Percentiles rank a stretch among this genome's conserved stretches.
Conservation (phyloP, 2,797 vertebrate species). For the Taeniopygia guttata region DNA sequence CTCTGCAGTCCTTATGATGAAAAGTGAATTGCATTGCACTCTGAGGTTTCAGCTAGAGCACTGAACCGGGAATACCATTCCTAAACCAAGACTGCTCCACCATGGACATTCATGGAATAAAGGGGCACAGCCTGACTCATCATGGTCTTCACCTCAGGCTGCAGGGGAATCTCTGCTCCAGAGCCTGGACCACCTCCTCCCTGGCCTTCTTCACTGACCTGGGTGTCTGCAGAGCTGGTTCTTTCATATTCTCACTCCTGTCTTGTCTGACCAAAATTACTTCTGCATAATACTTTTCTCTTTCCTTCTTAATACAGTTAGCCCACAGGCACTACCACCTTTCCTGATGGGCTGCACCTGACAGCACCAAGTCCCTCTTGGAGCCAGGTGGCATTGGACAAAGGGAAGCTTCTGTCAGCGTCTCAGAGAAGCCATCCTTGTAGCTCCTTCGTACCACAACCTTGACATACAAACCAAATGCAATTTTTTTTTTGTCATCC, state of each 20-base stretch:
- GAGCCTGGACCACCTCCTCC: not conserved
- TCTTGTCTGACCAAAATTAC: not conserved
- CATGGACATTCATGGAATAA: not conserved
- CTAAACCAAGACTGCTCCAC: not conserved
- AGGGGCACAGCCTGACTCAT: too few relatives aligned
- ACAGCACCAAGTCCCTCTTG: not conserved
- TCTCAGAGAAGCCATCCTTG: not conserved
- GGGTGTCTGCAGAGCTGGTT: not conserved
- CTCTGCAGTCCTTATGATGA: not conserved
- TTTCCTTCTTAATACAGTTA: not conserved
- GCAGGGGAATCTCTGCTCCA: not conserved
- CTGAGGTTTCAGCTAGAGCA: not conserved
- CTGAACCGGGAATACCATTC: not conserved
- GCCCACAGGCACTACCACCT: not conserved
- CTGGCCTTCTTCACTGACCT: not conserved
- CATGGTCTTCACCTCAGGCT: not conserved
- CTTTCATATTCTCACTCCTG: not conserved
- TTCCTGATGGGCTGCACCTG: not conserved
- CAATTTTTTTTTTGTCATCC: not conserved
- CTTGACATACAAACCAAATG: not conserved
- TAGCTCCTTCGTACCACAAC: not conserved
- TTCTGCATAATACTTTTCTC: not conserved
- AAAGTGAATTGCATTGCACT: not conserved
- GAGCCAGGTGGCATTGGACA: not conserved
- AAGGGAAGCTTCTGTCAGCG: not conserved